Conservation (phyloP, 2,888 invertebrate species). For the Sphaerophoria rueppellii region DNA sequence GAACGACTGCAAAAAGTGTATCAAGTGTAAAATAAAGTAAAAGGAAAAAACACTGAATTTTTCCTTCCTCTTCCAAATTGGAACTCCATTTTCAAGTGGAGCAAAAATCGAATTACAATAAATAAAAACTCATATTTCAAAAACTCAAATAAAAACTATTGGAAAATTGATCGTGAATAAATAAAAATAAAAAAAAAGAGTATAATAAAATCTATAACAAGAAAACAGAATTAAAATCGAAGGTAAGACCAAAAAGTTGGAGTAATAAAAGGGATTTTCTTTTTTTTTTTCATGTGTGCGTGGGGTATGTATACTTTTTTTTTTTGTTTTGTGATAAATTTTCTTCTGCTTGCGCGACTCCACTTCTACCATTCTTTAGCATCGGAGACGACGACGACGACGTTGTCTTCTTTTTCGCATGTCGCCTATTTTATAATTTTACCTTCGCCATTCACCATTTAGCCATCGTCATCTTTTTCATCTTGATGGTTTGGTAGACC, state of each 20-base stretch:
- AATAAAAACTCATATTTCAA: not conserved
- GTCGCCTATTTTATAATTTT: conserved; percentile 7
- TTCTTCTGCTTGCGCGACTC: not conserved
- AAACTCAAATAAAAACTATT: not conserved
- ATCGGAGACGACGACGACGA: conserved; percentile 9
- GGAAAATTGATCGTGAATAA: not conserved
- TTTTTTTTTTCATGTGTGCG: conserved; percentile 31
- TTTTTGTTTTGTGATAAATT: conserved; percentile 69
- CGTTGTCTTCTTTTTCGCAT: conserved; percentile 3
- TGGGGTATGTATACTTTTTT: conserved; percentile 53
- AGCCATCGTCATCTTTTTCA: conserved; percentile 10
- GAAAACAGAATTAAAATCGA: not conserved
- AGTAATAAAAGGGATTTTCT: conserved; percentile 8
- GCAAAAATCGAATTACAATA: not conserved
- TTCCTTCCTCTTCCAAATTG: conserved; percentile 21
- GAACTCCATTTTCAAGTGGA: conserved; percentile 12
- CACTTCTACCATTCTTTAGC: conserved; percentile 22
- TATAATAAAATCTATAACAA: not conserved
- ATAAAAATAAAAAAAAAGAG: conserved; percentile 5
- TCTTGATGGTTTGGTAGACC: not conserved
- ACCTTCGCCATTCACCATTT: not conserved
- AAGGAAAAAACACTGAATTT: conserved; percentile 27
- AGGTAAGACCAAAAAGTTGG: conserved; percentile 49
- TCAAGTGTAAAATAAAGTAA: conserved; percentile 50
- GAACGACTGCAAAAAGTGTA: conserved; percentile 67